phyloP scores from a whole-genome alignment of 2,113 vertebrate genomes.

The Oncorhynchus gorbuscha region DNA sequence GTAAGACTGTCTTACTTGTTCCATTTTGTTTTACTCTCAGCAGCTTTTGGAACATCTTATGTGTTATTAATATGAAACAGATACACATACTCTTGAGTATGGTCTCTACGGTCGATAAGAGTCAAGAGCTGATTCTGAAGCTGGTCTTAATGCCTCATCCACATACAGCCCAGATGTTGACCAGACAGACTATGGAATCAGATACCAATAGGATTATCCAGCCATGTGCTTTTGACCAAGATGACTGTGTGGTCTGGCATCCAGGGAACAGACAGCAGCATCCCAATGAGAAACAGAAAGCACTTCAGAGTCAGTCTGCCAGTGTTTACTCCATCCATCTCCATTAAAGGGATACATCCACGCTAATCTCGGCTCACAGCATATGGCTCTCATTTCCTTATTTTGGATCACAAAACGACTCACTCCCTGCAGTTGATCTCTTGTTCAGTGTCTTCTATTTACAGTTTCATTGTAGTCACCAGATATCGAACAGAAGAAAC shows the following conservation, averaged over 20 bases:
- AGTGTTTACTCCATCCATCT: not conserved
- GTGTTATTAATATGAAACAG: not conserved
- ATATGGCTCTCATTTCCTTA: not conserved
- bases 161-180: not conserved
- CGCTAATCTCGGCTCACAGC: not conserved
- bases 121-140: not conserved
- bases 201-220: not conserved
- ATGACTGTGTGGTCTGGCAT: not conserved
- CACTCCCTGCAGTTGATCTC: not conserved
- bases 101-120: conserved; percentile 8
- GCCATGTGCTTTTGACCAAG: not conserved
- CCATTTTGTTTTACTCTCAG: too few species aligned
- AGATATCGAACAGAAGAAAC: not conserved
- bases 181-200: not conserved
- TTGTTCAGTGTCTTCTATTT: not conserved
- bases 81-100: not conserved
- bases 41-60: too few species aligned
- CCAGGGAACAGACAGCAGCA: not conserved
- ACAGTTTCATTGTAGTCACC: not conserved
- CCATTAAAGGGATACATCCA: not conserved
- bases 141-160: not conserved
- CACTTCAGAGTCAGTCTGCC: not conserved
- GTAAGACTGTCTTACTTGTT: too few species aligned
- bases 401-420: not conserved
- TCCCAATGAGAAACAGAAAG: not conserved